Evolutionary conservation across 2,888 invertebrate species (phyloP).

Genomic region (Acanthosepion esculentum): DNA sequence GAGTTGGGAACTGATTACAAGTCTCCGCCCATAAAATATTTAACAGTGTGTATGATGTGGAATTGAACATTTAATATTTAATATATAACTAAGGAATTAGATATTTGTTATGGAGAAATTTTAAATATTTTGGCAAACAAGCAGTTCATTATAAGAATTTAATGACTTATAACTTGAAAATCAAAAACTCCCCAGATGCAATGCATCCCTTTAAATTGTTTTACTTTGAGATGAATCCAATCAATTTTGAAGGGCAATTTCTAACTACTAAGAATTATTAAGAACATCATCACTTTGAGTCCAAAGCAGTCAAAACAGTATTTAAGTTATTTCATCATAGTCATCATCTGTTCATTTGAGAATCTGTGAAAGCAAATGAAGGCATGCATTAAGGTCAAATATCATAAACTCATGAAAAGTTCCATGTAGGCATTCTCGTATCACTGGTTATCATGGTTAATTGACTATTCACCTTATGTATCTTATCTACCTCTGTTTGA

Average conservation of each 20-base stretch:
- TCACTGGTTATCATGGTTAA: neutral
- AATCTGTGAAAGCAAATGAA: neutral
- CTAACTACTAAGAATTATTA: neutral
- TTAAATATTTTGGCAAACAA: neutral
- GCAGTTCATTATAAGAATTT: too few relatives aligned
- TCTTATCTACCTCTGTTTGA: neutral
- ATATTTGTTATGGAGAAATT: neutral
- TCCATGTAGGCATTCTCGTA: neutral
- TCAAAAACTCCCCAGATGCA: neutral
- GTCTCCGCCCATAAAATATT: neutral
- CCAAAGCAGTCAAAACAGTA: too few relatives aligned
- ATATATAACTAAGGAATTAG: neutral
- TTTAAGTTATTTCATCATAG: neutral
- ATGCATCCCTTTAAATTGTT: neutral
- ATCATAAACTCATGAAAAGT: neutral
- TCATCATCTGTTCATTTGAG: neutral
- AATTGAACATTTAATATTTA: neutral
- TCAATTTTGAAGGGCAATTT: neutral
- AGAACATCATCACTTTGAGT: neutral
- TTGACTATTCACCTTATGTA: neutral
- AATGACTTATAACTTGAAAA: neutral
- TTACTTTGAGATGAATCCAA: neutral
- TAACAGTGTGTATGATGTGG: neutral
- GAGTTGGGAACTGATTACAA: neutral
- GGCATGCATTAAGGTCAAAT: neutral